Percentiles rank a stretch among this genome's conserved stretches.
Conservation (phyloP, 2,888 invertebrate genomes). For the Lasioglossum villosulum region DNA sequence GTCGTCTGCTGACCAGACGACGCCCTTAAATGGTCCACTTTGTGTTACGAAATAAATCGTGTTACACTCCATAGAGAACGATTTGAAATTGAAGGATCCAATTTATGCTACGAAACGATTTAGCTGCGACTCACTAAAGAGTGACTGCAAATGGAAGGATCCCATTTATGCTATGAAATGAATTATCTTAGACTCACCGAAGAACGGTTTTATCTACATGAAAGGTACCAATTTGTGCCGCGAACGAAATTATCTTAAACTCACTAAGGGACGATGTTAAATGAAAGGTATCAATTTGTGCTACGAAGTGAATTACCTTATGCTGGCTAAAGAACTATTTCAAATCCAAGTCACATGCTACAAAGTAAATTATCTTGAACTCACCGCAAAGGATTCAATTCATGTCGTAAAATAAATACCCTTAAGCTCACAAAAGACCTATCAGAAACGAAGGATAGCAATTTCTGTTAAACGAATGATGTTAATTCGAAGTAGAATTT, state of each 20-base stretch:
- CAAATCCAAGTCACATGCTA: not conserved
- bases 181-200: not conserved
- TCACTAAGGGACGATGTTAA: not conserved
- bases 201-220: not conserved
- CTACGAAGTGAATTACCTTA: slow-evolving; percentile 1
- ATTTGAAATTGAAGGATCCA: not conserved
- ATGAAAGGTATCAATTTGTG: not conserved
- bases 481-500: not conserved
- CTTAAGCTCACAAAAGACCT: not conserved
- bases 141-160: not conserved
- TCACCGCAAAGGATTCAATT: not conserved
- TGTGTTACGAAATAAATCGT: not conserved
- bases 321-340: not conserved
- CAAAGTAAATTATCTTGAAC: not conserved
- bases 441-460: not conserved
- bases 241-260: not conserved
- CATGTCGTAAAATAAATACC: not conserved
- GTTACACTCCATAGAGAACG: not conserved
- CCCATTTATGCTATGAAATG: not conserved
- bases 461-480: not conserved
- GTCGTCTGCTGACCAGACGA: too few relatives aligned
- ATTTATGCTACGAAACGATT: not conserved
- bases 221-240: not conserved
- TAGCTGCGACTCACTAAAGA: not conserved
- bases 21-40: not conserved